These are phyloP conservation scores for Nemotelus nigrinus DNA, from an alignment of 2,888 invertebrate species.

Conservation along the genomic window DNA sequence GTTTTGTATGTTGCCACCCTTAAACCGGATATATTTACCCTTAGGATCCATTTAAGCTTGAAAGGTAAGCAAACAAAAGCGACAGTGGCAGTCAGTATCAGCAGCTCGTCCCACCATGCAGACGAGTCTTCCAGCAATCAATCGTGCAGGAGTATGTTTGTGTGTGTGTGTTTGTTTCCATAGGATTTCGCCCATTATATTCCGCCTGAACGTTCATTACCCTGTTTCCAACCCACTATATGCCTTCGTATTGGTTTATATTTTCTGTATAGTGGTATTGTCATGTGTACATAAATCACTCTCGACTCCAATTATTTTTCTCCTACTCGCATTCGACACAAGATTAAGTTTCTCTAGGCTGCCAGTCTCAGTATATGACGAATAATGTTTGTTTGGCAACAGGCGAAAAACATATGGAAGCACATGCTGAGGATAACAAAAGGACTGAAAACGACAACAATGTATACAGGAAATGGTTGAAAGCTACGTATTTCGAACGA, in stretches of 20 bases:
- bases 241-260: neutral
- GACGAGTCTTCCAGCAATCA: no score
- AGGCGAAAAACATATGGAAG: neutral
- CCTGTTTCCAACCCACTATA: neutral
- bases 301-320: conserved; percentile 31
- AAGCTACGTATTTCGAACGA: no score
- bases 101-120: neutral
- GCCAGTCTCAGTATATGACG: neutral
- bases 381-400: neutral
- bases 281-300: conserved; percentile 17
- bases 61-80: conserved; percentile 23
- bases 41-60: conserved; percentile 24
- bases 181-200: neutral
- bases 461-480: no score
- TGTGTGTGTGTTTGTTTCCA: neutral
- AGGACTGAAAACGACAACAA: no score
- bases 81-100: conserved; percentile 1
- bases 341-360: conserved; percentile 13
- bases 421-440: no score
- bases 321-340: neutral
- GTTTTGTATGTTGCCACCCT: neutral
- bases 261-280: neutral
- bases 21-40: conserved; percentile 28
- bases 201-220: neutral
- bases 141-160: no score